Evolutionary conservation across 1,140 invertebrate genomes (phyloP).

Genomic region (Brachystomella parvula): DNA sequence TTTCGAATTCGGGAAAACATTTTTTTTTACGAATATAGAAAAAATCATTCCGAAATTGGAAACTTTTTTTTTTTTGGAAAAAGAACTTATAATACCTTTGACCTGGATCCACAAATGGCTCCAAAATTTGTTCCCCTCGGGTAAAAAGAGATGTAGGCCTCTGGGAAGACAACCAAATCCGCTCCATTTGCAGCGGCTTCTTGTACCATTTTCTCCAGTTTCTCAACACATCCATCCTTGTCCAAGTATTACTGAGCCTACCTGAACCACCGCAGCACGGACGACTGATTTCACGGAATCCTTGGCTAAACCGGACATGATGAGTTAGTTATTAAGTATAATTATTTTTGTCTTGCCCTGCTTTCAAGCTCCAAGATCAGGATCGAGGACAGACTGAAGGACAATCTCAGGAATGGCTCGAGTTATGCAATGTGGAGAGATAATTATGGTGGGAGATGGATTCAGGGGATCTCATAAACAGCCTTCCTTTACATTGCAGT

Average conservation of each 20-base stretch:
- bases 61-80: not conserved
- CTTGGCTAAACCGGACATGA: not conserved
- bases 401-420: no score
- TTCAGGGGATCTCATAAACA: not conserved
- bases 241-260: constrained; percentile 18
- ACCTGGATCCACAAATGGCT: not conserved
- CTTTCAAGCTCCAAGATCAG: not conserved
- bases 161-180: constrained; percentile 27
- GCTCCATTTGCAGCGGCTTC: constrained; percentile 15
- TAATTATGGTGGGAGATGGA: no score
- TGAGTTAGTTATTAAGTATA: not conserved
- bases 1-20: no score
- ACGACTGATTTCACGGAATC: constrained; percentile 2
- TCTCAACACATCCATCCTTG: constrained; percentile 13
- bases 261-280: constrained; percentile 24
- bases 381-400: not conserved
- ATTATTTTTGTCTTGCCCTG: not conserved
- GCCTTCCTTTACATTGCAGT: not conserved
- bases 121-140: constrained; percentile 25
- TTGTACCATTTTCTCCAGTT: constrained; percentile 15
- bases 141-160: constrained; percentile 27
- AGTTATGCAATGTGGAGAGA: no score
- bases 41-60: not conserved
- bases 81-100: no score
- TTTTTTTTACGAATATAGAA: no score